phyloP scores from a whole-genome alignment of 2,888 invertebrate species.

The Eupithecia exiguata region DNA sequence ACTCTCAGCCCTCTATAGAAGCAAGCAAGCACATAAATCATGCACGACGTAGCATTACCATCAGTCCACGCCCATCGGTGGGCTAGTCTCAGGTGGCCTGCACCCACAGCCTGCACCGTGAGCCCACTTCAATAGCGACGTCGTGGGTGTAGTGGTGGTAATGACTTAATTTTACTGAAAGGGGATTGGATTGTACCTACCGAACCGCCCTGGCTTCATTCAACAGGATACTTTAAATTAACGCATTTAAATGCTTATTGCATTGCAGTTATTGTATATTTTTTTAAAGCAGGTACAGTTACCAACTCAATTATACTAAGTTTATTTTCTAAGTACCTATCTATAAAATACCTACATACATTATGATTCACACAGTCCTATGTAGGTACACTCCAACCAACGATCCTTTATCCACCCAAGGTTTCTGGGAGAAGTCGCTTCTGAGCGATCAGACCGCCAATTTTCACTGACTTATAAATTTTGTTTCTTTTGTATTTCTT shows the following conservation, averaged over 20 bases:
- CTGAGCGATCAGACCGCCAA: neutral
- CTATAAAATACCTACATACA: too few relatives aligned
- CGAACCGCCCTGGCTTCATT: neutral
- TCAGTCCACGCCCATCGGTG: slow-evolving; percentile 1
- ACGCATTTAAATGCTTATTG: neutral
- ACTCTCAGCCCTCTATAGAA: neutral
- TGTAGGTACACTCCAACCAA: too few relatives aligned
- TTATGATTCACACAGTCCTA: too few relatives aligned
- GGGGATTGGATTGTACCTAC: neutral
- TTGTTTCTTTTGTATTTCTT: neutral
- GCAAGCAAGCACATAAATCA: neutral
- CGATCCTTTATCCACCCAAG: neutral
- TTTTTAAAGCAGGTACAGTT: too few relatives aligned
- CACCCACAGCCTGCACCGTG: slow-evolving; percentile 4
- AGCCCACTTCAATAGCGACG: slow-evolving; percentile 9
- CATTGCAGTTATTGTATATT: neutral
- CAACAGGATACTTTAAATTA: neutral
- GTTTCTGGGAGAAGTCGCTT: neutral
- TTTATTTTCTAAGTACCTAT: too few relatives aligned
- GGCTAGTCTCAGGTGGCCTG: slow-evolving; percentile 8
- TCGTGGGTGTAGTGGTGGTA: neutral
- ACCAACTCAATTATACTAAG: neutral
- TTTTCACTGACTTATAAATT: neutral
- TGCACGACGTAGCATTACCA: neutral
- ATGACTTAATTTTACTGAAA: neutral